Evolutionary conservation across 2,888 invertebrate species (phyloP).

Genomic region (Drosophila meridiana): DNA sequence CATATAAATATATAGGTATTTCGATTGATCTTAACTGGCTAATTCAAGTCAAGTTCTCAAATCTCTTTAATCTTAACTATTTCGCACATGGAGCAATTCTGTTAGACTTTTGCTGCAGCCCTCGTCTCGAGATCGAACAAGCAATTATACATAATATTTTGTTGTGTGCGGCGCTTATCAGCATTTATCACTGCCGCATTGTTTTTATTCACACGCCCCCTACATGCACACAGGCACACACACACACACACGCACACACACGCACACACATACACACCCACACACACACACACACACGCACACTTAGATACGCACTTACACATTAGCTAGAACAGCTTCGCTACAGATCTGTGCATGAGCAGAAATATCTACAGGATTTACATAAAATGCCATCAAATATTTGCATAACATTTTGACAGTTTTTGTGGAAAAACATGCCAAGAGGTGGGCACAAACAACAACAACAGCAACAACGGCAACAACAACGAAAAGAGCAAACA

Average conservation of each 20-base stretch:
- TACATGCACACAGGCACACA: slow-evolving; percentile 56
- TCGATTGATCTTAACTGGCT: no score
- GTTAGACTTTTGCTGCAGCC: slow-evolving; percentile 24
- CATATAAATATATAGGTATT: no score
- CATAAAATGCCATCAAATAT: slow-evolving; percentile 69
- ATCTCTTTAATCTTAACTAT: not conserved
- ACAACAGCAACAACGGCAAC: not conserved
- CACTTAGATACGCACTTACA: slow-evolving; percentile 10
- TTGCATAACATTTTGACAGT: slow-evolving; percentile 78
- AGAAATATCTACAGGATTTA: slow-evolving; percentile 53
- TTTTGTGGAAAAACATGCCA: slow-evolving; percentile 73
- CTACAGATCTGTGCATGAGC: slow-evolving; percentile 15
- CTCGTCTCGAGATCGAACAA: slow-evolving; percentile 31
- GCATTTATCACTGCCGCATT: slow-evolving; percentile 78
- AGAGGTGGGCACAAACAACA: slow-evolving; percentile 61
- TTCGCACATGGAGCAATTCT: not conserved
- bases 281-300: no score
- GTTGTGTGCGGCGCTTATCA: slow-evolving; percentile 50
- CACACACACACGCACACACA: slow-evolving; percentile 36
- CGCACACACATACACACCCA: slow-evolving; percentile 29
- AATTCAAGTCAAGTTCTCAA: no score
- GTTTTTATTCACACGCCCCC: slow-evolving; percentile 82
- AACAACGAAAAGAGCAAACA: slow-evolving; percentile 1
- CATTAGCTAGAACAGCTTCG: slow-evolving; percentile 17
- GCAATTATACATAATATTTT: slow-evolving; percentile 9